Base-by-base conservation (phyloP, 1,140 invertebrate genomes). In the Drosophila subobscura region DNA sequence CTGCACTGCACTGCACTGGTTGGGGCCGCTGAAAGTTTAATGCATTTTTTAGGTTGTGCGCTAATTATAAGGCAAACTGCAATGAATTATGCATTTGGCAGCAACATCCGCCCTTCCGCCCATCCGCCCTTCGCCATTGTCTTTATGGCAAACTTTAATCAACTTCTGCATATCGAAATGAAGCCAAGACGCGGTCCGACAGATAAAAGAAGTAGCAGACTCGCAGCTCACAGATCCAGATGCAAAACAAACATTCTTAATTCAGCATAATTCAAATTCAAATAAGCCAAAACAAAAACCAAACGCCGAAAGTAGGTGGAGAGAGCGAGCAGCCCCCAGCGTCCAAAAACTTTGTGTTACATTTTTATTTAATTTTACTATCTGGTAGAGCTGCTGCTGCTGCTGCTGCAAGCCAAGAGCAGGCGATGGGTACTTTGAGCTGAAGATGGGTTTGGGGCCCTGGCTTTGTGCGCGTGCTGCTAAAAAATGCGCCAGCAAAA, bases 321-420 rank as follows among this genome's bases (percentile, higher is more conserved):
- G 27, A 37, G 23, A 44, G 33, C 4, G 6, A 33, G 29, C 47
- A 14, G 0, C 22, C 44, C 51, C 27, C 33, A 10, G 52, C 56
- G 40, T 29, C 22, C 63, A 77, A 70, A 70, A 75, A 88, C 77
- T 81, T 85, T 85, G 81, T 81, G 83, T 72, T 85, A 85, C 81
- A 85, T 78, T 85, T 86, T 86, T 86, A 85, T 85, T 85, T 86
- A 86, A 85, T 85, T 86, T 86, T 67, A 46, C 77, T 81, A 85
- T 86, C 81, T 83, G 64, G 14, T 53, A 61, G 47, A 12, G 33
- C 33, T 12, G 6, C 27, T 7, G 10, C 16, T 7, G 10, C 16
- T 20, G 16, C 71, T 49, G 57, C 58, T 54, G 45, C 56, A 12
- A 46, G 42, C 75, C 45, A 63, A 59, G 51, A 64, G 57, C 40